phyloP scores from a whole-genome alignment of 2,888 invertebrate species.

The Cabera pusaria region DNA sequence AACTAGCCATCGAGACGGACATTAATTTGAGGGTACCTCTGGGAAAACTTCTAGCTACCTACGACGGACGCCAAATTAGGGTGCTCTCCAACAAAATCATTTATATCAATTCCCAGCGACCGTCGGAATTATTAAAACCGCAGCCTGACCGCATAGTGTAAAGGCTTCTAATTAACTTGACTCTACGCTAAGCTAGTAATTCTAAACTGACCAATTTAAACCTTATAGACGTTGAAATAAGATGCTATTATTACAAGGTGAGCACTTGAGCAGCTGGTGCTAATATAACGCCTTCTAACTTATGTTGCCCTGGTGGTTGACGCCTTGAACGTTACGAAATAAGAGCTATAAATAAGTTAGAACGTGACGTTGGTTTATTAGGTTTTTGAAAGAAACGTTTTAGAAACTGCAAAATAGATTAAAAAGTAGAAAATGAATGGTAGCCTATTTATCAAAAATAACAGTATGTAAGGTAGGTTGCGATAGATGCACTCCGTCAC shows the following conservation, averaged over 20 bases:
- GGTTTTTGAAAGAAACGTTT: too few relatives aligned
- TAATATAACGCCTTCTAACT: constrained; percentile 51
- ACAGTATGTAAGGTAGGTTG: too few relatives aligned
- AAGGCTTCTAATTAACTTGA: constrained; percentile 72
- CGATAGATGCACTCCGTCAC: too few relatives aligned
- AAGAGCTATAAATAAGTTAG: too few relatives aligned
- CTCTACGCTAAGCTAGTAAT: constrained; percentile 40
- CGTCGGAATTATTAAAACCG: constrained; percentile 70
- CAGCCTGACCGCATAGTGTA: constrained; percentile 51
- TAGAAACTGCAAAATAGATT: too few relatives aligned
- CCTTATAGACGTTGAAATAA: constrained; percentile 14
- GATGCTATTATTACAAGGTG: constrained; percentile 27
- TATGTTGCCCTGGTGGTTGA: constrained; percentile 45
- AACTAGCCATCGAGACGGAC: constrained; percentile 31
- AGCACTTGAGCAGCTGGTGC: constrained; percentile 56
- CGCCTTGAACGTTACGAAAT: constrained; percentile 15
- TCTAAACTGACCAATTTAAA: constrained; percentile 13
- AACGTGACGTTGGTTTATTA: too few relatives aligned
- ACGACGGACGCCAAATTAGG: constrained; percentile 39
- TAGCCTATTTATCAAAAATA: too few relatives aligned
- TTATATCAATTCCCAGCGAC: constrained; percentile 65
- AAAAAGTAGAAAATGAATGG: too few relatives aligned
- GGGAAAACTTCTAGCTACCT: constrained; percentile 37
- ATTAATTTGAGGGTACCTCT: constrained; percentile 43
- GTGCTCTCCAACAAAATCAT: constrained; percentile 52